A percentile compares a stretch with the other conserved stretches of the same genome.
Evolutionary conservation across 2,113 vertebrate genomes (phyloP).

Genomic region (Percina caprodes): DNA sequence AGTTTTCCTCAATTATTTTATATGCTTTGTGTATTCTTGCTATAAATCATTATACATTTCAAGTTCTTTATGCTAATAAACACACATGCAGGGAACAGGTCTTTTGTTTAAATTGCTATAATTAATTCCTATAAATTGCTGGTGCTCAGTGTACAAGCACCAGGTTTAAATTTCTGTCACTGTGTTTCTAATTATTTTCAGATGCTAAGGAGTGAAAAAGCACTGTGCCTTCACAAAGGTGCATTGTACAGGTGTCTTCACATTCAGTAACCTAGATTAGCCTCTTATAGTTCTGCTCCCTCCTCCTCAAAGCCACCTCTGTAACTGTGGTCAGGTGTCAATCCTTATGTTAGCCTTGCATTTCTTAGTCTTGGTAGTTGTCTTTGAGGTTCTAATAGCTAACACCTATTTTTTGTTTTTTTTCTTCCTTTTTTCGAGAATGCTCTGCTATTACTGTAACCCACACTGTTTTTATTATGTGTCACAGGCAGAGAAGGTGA

Average conservation of each 20-base stretch:
- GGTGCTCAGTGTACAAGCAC: background rate
- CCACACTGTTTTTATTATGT: constrained; percentile 57
- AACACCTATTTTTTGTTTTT: background rate
- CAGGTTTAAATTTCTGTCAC: constrained; percentile 33
- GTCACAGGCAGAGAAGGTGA: constrained; percentile 90
- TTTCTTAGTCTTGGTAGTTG: constrained; percentile 13
- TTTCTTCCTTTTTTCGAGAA: background rate
- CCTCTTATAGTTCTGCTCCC: background rate
- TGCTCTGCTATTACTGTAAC: background rate
- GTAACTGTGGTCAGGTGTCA: background rate
- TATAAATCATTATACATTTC: background rate
- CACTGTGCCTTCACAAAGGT: constrained; percentile 49
- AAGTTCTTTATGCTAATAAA: background rate
- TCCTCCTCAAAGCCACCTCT: background rate
- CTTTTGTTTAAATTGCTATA: too few relatives aligned
- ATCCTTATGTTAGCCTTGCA: constrained; percentile 11
- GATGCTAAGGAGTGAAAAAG: constrained; percentile 91
- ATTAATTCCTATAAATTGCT: background rate
- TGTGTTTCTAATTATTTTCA: constrained; percentile 88
- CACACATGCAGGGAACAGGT: background rate
- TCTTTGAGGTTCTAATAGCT: background rate
- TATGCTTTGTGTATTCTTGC: background rate
- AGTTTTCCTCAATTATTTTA: background rate
- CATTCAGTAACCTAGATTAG: constrained; percentile 25
- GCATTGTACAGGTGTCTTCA: constrained; percentile 47